Evolutionary conservation across 2,797 vertebrate genomes (phyloP).

Genomic region (Dermochelys coriacea): DNA sequence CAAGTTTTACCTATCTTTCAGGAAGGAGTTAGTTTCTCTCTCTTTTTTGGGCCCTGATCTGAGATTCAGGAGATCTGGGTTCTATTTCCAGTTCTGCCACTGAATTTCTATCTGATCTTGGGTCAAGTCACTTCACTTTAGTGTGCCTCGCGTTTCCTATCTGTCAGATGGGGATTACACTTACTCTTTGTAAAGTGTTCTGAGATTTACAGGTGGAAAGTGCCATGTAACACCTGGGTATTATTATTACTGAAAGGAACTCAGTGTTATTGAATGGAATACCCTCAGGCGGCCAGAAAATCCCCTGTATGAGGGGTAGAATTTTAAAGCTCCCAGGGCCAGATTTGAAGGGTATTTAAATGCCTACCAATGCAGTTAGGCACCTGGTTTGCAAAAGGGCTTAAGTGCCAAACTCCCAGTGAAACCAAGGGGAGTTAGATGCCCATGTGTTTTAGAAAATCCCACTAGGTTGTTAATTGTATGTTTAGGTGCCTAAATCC

Average conservation of each 20-base stretch:
- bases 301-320: not conserved
- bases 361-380: not conserved
- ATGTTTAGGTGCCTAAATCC: not conserved
- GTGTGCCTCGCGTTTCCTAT: not conserved
- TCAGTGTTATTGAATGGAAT: not conserved
- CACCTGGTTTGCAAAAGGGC: not conserved
- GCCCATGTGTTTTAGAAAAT: not conserved
- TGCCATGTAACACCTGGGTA: not conserved
- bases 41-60: not conserved
- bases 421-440: not conserved
- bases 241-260: not conserved
- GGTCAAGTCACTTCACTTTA: not conserved
- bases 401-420: not conserved
- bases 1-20: slow-evolving; percentile 18
- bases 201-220: not conserved
- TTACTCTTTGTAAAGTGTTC: not conserved
- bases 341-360: not conserved
- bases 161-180: not conserved
- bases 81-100: not conserved
- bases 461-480: not conserved
- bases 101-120: not conserved
- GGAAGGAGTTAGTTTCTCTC: not conserved
- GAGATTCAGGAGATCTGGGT: not conserved
- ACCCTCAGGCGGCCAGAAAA: not conserved
- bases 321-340: not conserved